phyloP scores from a whole-genome alignment of 2,113 vertebrate genomes.

The Emydura subglobosa region DNA sequence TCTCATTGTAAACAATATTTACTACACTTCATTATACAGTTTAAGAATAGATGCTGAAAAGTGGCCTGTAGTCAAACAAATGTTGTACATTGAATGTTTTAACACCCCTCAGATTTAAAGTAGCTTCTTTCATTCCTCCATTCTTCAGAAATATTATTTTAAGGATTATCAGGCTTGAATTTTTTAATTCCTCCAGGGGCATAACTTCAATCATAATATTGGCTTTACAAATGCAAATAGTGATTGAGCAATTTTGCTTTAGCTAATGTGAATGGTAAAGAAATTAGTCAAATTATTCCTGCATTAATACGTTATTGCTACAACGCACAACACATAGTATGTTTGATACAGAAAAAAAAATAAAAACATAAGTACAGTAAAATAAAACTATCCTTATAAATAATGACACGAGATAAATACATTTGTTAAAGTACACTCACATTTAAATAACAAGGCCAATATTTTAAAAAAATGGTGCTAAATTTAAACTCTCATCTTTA shows the following conservation, averaged over 20 bases:
- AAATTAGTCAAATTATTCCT: conserved; percentile 60
- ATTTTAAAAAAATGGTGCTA: background rate
- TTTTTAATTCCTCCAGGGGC: conserved; percentile 64
- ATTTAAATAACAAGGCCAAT: background rate
- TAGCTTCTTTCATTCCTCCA: conserved; percentile 31
- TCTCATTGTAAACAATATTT: background rate
- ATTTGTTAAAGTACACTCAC: background rate
- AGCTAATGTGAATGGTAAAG: conserved; percentile 52
- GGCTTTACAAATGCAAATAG: conserved; percentile 67
- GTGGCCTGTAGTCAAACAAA: conserved; percentile 25
- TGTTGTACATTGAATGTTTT: conserved; percentile 53
- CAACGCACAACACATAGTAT: background rate
- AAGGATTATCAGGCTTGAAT: conserved; percentile 65
- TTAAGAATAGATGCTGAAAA: conserved; percentile 32
- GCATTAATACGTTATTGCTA: conserved; percentile 43
- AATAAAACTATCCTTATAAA: background rate
- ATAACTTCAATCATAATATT: conserved; percentile 71
- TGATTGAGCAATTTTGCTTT: conserved; percentile 62
- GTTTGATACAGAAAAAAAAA: background rate
- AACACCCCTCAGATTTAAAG: conserved; percentile 45
- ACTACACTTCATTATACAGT: background rate
- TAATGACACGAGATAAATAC: background rate
- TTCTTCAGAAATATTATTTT: conserved; percentile 72
- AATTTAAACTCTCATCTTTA: background rate
- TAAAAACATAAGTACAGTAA: background rate